Base-by-base conservation (phyloP, 2,888 invertebrate species). In the Dorcus hopei region DNA sequence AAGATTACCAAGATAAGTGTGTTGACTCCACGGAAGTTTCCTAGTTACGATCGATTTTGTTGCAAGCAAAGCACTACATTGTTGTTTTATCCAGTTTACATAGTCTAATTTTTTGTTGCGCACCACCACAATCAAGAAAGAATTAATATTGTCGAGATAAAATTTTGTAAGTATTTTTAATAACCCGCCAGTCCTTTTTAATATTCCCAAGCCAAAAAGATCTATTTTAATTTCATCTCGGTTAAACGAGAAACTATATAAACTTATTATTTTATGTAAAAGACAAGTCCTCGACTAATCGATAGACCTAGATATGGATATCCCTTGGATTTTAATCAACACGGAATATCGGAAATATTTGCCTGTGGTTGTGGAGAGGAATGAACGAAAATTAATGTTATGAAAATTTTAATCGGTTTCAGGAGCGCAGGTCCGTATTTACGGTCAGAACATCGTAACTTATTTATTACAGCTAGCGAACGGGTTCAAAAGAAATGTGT, bases 301-400 rank as follows among this genome's bases (percentile, higher is more conserved):
- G 26, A 33, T 33, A 33, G 3, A 33, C 26, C 6, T 33, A 33
- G 26, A 33, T n/a, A 19, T 6, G 19, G 11, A 23, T 23, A 3
- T 47, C 16, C 11, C 16, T 16, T 5, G 9, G 14, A 23, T 47
- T 16, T 47, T 5, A n/a, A 47, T 23, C 19, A 6, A 9, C 9
- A 14, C 45, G 45, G 40, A 33, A 39, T 45, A 45, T 45, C 23
- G 45, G 45, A 45, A 45, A 19, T 45, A 45, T 45, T 45, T 45
- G n/a, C 9, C 19, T 9, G 9, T 19, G 45, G 45, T 9, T 9
- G 9, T 19, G 45, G 45, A 19, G 14, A 11, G 11, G 45, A 11
- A 19, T 9, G 16, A 7, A 9, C 19, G 45, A 45, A 45, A 16
- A 45, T 23, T 45, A 45, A 45, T 45, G 23, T 45, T 11, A 19